These are phyloP conservation scores for Anthopleura sola DNA, from an alignment of 64 coral and sea anemone species.

Conservation along the genomic window DNA sequence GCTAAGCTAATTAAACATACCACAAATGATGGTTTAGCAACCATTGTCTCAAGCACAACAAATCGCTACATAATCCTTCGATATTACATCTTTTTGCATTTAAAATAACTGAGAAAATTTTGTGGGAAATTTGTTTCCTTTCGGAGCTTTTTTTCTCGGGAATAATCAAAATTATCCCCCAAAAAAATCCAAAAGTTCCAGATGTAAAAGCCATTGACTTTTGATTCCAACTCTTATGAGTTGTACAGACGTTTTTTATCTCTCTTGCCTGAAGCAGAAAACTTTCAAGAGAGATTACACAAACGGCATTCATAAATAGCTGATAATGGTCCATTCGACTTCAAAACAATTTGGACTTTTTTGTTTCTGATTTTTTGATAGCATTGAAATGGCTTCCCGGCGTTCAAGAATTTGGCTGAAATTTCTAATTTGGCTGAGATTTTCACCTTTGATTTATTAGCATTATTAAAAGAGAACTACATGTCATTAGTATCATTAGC, in stretches of 20 bases:
- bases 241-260: neutral
- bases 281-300: conserved; percentile 10
- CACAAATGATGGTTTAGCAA: neutral
- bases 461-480: too few relatives aligned
- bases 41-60: neutral
- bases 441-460: too few relatives aligned
- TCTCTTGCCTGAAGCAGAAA: neutral
- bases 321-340: neutral
- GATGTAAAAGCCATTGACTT: neutral
- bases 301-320: neutral
- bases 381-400: neutral
- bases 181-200: neutral
- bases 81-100: neutral
- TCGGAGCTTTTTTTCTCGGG: neutral
- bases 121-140: neutral
- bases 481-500: too few relatives aligned
- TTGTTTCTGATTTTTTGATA: neutral
- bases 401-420: neutral
- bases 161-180: neutral
- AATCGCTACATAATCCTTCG: conserved; percentile 15
- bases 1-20: conserved; percentile 10
- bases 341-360: neutral
- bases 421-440: neutral
- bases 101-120: neutral
- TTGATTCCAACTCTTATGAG: neutral